Evolutionary conservation across 2,797 vertebrate species (phyloP).

Genomic region (Sebastolobus alascanus): DNA sequence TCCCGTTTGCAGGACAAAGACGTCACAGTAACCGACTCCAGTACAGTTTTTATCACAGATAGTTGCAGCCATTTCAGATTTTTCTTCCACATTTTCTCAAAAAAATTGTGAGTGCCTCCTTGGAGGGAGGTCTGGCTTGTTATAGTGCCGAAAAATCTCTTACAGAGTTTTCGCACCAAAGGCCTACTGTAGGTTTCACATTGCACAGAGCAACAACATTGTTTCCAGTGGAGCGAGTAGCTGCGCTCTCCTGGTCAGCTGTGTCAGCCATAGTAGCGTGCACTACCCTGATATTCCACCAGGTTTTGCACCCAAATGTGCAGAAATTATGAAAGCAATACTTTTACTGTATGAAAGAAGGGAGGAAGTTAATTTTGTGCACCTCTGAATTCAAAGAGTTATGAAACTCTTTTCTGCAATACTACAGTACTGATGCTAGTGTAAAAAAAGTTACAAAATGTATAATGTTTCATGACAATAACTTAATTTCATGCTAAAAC

Average conservation of each 20-base stretch:
- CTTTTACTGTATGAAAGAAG: not conserved
- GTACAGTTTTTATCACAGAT: constrained; percentile 8
- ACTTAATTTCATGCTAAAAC: no score
- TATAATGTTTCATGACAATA: not conserved
- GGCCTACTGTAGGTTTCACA: not conserved
- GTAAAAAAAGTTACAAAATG: not conserved
- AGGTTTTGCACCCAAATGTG: not conserved
- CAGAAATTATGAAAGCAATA: not conserved
- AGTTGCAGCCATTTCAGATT: constrained; percentile 36
- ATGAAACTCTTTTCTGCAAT: not conserved
- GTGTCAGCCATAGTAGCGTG: no score
- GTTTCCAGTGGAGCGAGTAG: not conserved
- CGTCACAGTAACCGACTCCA: constrained; percentile 22
- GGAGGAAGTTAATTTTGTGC: not conserved
- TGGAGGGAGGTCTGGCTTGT: constrained; percentile 40
- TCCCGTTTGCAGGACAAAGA: constrained; percentile 17
- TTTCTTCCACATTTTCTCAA: constrained; percentile 26
- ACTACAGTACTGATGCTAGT: not conserved
- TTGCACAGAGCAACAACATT: not conserved
- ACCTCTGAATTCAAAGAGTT: not conserved
- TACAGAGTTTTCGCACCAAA: not conserved
- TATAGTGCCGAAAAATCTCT: not conserved
- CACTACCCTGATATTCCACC: not conserved
- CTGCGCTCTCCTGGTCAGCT: not conserved
- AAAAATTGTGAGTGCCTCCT: constrained; percentile 33